Percentiles rank a stretch among this genome's conserved stretches.
These are phyloP conservation scores for Athene noctua DNA, from an alignment of 2,113 vertebrate species.

Conservation along the genomic window DNA sequence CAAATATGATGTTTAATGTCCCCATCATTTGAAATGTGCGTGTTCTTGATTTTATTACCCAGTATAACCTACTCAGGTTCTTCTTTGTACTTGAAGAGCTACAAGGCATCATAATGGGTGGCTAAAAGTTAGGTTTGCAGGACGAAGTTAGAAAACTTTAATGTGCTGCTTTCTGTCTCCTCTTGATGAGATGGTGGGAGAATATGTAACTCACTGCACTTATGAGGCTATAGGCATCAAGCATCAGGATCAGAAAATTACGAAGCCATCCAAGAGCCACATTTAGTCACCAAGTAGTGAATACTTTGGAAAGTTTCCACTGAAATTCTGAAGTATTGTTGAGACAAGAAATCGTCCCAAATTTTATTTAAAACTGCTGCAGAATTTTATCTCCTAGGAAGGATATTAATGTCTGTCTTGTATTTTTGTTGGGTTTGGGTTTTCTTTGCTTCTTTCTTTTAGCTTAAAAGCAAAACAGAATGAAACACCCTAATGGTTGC, in stretches of 20 bases:
- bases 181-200: not conserved
- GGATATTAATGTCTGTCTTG: not conserved
- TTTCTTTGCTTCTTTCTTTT: not conserved
- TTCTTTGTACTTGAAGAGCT: not conserved
- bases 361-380: not conserved
- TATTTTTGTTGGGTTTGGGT: not conserved
- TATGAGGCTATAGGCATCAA: not conserved
- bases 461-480: not conserved
- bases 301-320: not conserved
- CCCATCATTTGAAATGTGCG: not conserved
- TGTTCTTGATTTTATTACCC: not conserved
- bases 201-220: not conserved
- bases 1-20: not conserved
- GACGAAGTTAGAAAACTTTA: not conserved
- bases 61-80: not conserved
- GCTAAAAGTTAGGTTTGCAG: not conserved
- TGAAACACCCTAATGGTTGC: not conserved
- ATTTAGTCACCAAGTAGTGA: not conserved
- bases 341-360: not conserved
- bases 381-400: not conserved
- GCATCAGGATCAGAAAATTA: not conserved
- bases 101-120: not conserved
- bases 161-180: not conserved
- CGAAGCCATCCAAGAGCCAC: not conserved
- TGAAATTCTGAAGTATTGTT: not conserved